Base-by-base conservation (phyloP, 2,113 vertebrate species). In the Paracanthobrama guichenoti region DNA sequence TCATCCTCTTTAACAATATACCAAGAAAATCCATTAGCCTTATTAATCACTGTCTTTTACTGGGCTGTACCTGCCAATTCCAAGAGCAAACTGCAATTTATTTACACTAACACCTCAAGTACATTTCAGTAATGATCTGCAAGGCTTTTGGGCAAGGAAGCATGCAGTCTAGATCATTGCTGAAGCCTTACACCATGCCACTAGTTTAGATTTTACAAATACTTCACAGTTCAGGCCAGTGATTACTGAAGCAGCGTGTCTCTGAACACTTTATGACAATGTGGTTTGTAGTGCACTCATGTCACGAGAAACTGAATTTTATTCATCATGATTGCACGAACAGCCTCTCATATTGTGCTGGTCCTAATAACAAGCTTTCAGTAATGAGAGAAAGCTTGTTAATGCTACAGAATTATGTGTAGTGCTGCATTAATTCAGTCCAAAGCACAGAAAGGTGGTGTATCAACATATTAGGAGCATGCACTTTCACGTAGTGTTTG, bases 1-100 rank as follows among this genome's bases (percentile, higher is more conserved):
- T 81, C 64, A 55, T 81, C 44, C 62, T 81, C 3, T 69, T 71
- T 39, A 69, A 67, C 62, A 24, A 28, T 14, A 11, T 55, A 12
- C 28, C 48, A 55, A 50, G 62, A 22, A 81, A 35, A 67, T 71
- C 20, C 64, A 71, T 81, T 67, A 53, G 28, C 12, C 26, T 71
- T 81, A 81, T 81, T 81, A 53, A 71, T 81, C 64, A 55, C 28
- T 71, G 79, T 71, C 79, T 71, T 81, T 48, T 69, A 81, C 14
- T 28, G 24, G 35, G n/a, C 9, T 64, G 35, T 31, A 10, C n/a
- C 39, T 46, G n/a, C 77, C 39, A 2, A 20, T 39, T 55, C 12
- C 20, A 39, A 39, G 20, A n/a, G 64, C 46, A 13, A 67, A n/a
- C 20, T 28, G 64, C 46, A 35, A 48, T 42, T 39, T 71, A 55